Base-by-base conservation (phyloP, 2,113 vertebrate species). In the Bothrops jararaca region DNA sequence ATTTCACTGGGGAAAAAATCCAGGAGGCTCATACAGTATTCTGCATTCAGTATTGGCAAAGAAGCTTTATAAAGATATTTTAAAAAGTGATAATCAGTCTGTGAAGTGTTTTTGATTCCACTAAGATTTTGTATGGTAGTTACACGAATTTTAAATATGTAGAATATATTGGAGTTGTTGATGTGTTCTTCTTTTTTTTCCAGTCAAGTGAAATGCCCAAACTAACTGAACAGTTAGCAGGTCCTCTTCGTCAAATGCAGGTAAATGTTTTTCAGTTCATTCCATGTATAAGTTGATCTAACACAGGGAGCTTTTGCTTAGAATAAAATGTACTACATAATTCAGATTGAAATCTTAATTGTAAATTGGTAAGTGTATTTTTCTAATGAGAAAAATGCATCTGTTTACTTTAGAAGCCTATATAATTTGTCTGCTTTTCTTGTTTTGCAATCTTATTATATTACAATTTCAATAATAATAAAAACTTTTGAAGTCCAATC, bases 131-230 rank as follows among this genome's bases (percentile, higher is more conserved):
- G 26, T 10, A 50, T n/a, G 15, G 2, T 20, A 85, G 64, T n/a
- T 86, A 29, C 12, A 29, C 45, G n/a, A 8, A 60, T 93, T 91
- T 94, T 85, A 9, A 90, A 85, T 91, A 90, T 2, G 88, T 26
- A 6, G 90, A 90, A 89, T 23, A 10, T 20, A 1, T 23, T 15
- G 42, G 26, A 0, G 1, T 2, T 6, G 56, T 91, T n/a, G 29
- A 11, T 24, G 88, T 58, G 86, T 45, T 95, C 48, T 23, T 39
- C 94, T 57, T 69, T 96, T 93, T 93, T 97, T 11, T n/a, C n/a
- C 95, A 99, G 99, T 99, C 99, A 74, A 99, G 97, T 53, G 99
- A 99, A 98, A 99, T 99, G 98, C 99, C 99, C 23, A 99, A 99
- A 92, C 93, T 99, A 94, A 99, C 99, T 0, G 99, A 99, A 92